phyloP scores from a whole-genome alignment of 2,888 invertebrate genomes.

The Tenodera sinensis region DNA sequence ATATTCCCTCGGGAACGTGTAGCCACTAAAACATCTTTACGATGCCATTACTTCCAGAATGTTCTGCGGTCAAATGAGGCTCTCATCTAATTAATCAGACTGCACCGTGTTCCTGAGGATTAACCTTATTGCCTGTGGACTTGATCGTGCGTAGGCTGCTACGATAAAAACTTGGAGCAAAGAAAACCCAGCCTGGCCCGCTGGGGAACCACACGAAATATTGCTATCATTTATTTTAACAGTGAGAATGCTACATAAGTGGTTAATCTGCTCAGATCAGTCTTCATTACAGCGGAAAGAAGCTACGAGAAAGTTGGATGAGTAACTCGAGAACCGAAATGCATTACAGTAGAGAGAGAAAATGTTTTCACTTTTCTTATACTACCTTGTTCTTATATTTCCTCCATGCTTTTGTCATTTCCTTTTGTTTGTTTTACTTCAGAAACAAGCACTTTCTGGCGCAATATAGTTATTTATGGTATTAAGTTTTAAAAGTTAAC shows the following conservation, averaged over 20 bases:
- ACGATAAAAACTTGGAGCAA: background rate
- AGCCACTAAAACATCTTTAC: background rate
- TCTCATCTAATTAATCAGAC: background rate
- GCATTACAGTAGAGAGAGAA: background rate
- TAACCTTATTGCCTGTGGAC: background rate
- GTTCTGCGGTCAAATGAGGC: background rate
- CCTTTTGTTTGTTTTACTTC: too few species aligned
- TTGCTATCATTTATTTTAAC: background rate
- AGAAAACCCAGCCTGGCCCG: background rate
- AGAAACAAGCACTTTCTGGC: too few species aligned
- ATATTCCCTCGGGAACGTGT: background rate
- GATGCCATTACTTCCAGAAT: background rate
- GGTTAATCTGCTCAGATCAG: background rate
- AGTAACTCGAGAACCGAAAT: background rate
- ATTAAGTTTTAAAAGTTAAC: too few species aligned
- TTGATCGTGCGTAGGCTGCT: background rate
- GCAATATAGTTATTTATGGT: too few species aligned
- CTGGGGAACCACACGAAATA: background rate
- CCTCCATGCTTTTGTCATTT: background rate
- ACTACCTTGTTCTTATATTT: background rate
- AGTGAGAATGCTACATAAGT: background rate
- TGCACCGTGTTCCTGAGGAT: background rate
- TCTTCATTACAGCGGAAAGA: background rate
- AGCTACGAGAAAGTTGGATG: background rate
- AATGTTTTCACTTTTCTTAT: background rate